Evolutionary conservation across 2,888 invertebrate genomes (phyloP), one percentile per base, ranked within the genome.

Genomic region (Microplitis deprimator): DNA sequence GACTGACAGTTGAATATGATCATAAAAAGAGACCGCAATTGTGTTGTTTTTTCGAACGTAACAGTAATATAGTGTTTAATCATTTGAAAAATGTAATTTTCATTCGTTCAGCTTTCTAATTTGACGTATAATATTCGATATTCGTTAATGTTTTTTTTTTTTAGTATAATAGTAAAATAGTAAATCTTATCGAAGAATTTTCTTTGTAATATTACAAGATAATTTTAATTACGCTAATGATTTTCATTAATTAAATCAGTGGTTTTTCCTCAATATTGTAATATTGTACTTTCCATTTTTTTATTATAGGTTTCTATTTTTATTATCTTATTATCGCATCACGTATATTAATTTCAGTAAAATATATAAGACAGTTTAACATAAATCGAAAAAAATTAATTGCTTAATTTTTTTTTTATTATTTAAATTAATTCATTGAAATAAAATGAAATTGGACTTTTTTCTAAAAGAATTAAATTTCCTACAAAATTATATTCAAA

Each of bases 71-170:
- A 39, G 38, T 5, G 38, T 38, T 67, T 67, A 67, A 67, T 67
- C 59, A 70, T 70, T 60, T 70, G 59, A 50, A 50, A 50, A 8
- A 50, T 8, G 1, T 50, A 50, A 50, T 13, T 50, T 50, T 13
- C 13, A 50, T 13, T 13, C 61, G 71, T 71, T 71, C 71, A 71
- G 71, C 71, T 71, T 71, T 71, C 71, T 71, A 71, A 61, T 38
- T 62, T 20, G 38, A 6, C 16, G 38, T 50, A 50, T 8, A 50
- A 50, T 50, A 50, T 50, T 71, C 39, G 16, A 62, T 62, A 29
- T 20, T 67, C 38, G 39, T 67, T n/a, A 39, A 38, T n/a, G 38
- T 67, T 29, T 50, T 68, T 50, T 41, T 38, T 10, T 13, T n/a
- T n/a, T n/a, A n/a, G 20, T 38, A 13, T n/a, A 29, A 59, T 67